Evolutionary conservation across 2,797 vertebrate species (phyloP).

Genomic region (Amazona finschi): DNA sequence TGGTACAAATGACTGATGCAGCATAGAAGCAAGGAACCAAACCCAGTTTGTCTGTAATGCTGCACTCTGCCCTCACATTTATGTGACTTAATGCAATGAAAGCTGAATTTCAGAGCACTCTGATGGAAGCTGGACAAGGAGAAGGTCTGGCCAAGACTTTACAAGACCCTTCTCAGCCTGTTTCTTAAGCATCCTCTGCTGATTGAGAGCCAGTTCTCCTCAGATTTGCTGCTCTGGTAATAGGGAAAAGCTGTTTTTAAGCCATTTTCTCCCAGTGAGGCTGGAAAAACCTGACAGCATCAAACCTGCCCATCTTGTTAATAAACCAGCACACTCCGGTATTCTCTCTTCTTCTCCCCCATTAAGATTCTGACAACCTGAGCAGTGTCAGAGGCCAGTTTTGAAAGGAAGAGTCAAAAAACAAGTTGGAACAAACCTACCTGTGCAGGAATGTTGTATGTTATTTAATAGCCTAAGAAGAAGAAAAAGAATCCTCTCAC

Average conservation of each 20-base stretch:
- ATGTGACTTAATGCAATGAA: background rate
- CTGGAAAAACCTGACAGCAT: background rate
- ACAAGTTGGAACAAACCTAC: background rate
- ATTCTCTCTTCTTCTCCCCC: background rate
- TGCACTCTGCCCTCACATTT: background rate
- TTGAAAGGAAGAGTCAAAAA: background rate
- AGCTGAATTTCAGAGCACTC: background rate
- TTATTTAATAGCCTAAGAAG: background rate
- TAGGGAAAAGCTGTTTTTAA: background rate
- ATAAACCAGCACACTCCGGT: background rate
- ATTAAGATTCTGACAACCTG: background rate
- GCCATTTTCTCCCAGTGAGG: accelerated
- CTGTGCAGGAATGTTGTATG: background rate
- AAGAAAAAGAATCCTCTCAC: background rate
- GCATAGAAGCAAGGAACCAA: background rate
- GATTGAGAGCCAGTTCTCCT: background rate
- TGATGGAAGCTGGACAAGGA: background rate
- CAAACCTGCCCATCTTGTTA: background rate
- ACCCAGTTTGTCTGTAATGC: background rate
- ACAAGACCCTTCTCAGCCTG: background rate
- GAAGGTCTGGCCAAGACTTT: background rate
- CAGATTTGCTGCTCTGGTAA: background rate
- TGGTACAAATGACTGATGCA: background rate
- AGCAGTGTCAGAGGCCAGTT: accelerated
- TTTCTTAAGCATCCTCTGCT: background rate